phyloP scores from a whole-genome alignment of 2,113 vertebrate genomes.

The Taurulus bubalis region DNA sequence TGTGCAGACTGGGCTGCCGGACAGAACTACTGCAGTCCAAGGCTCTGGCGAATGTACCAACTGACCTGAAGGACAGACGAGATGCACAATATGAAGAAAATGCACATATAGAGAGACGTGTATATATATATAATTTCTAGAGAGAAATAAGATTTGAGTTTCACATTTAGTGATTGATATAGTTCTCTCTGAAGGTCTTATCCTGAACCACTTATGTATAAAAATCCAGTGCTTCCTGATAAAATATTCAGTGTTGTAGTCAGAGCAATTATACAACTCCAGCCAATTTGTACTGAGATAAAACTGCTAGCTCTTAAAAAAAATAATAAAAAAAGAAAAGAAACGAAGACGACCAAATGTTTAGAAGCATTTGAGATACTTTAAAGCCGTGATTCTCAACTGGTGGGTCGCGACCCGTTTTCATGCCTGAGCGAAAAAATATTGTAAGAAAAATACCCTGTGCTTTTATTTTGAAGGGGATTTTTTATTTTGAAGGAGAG shows the following conservation, averaged over 20 bases:
- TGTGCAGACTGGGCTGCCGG: conserved; percentile 87
- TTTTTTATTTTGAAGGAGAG: no score
- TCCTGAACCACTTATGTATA: neutral
- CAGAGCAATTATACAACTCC: conserved; percentile 5
- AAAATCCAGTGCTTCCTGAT: conserved; percentile 24
- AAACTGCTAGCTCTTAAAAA: neutral
- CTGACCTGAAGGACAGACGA: conserved; percentile 74
- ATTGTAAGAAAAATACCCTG: no score
- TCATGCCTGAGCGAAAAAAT: no score
- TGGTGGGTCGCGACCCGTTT: no score
- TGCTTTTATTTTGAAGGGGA: no score
- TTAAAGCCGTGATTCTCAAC: no score
- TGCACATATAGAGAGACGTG: neutral
- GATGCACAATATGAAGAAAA: neutral
- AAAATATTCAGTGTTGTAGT: conserved; percentile 34
- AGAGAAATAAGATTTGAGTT: neutral
- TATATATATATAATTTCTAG: neutral
- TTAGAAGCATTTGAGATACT: neutral
- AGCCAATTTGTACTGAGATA: conserved; percentile 2
- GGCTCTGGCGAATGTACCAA: conserved; percentile 86
- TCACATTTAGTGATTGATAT: neutral
- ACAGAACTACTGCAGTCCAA: conserved; percentile 88
- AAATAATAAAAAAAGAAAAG: neutral
- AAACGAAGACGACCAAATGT: neutral
- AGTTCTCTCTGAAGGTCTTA: neutral